Evolutionary conservation across 2,888 invertebrate genomes (phyloP), one percentile per base, ranked within the genome.

Genomic region (Plagiodera versicolora): DNA sequence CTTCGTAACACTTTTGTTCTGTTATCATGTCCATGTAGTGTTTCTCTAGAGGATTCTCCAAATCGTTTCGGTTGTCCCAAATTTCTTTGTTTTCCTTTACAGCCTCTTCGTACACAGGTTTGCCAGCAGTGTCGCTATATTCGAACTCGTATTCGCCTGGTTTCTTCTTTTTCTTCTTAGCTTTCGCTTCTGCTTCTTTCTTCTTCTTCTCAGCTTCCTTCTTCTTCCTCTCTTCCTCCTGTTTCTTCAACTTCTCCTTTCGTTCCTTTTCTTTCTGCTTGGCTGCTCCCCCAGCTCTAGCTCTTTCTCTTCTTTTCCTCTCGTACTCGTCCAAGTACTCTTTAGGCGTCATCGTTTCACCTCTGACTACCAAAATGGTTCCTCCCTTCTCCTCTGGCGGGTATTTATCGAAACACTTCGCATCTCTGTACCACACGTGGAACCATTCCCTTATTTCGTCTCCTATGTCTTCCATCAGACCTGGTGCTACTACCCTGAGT

Each of bases 401-500:
- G 75, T 85, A 89, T 65, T 87, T 87, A 63, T 92, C 91, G 74
- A 92, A 91, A 50, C 82, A 78, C 20, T 82, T 81, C 0, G 82
- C 76, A 59, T 77, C 75, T 44, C 78, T 76, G 78, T 89, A 87
- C 88, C 89, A 91, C 56, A 85, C 81, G 49, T 82, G 75, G 73
- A 90, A 88, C 92, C 92, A 92, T 72, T 87, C 85, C 59, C 89
- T 82, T 58, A 93, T 86, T 81, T 92, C 91, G 64, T 86, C 88
- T 39, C 87, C 85, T 75, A 92, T 89, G 69, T 89, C 88, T 73
- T 92, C 92, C 79, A 89, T 85, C 65, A 91, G 81, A 35, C 85
- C 81, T 4, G 84, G 85, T 70, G 83, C 81, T 50, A 84, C 78
- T 2, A 85, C 78, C 64, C 78, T 75, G 17, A 86, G 72, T 17